Evolutionary conservation across 2,888 invertebrate species (phyloP).

Genomic region (Amphipoea lucens): DNA sequence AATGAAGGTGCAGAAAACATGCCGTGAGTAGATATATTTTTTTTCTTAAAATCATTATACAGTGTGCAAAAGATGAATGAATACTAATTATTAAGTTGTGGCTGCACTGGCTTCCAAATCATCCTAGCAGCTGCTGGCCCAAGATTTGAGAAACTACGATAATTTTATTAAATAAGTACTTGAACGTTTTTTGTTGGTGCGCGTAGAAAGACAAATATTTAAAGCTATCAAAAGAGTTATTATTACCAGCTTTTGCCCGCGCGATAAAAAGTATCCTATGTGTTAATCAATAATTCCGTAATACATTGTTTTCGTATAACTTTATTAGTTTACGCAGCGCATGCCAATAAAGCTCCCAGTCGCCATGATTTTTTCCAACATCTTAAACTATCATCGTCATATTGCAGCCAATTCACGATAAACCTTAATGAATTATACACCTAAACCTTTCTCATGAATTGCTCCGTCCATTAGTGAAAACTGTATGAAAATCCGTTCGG

Average conservation of each 20-base stretch:
- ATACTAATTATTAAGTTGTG: neutral
- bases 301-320: no score
- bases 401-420: neutral
- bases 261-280: neutral
- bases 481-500: neutral
- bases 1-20: slow-evolving; percentile 61
- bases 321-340: neutral
- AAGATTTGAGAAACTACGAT: neutral
- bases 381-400: neutral
- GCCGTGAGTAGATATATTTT: slow-evolving; percentile 49
- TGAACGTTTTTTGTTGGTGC: neutral
- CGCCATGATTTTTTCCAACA: neutral
- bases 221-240: neutral
- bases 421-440: neutral
- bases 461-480: neutral
- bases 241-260: neutral
- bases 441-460: neutral
- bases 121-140: neutral
- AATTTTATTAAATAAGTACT: neutral
- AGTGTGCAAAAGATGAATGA: neutral
- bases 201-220: neutral
- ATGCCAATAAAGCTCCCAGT: neutral
- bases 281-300: no score
- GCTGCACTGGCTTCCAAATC: neutral
- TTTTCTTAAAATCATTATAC: no score